Conservation (phyloP, 1,140 invertebrate species). For the Leptonema lineaticorne region DNA sequence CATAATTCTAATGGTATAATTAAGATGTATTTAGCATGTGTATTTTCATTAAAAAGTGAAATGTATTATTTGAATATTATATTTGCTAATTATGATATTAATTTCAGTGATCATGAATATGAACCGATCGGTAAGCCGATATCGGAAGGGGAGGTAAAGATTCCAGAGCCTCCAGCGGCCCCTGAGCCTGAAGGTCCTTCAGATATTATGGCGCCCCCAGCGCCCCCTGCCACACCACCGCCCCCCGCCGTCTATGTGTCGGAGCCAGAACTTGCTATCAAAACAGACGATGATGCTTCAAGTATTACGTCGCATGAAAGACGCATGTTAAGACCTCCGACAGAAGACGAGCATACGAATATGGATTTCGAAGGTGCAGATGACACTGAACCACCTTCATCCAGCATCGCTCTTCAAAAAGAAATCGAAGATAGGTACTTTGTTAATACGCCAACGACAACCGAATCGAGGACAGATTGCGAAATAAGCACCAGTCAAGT, state of each 20-base stretch:
- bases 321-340: slow-evolving; percentile 50
- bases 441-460: slow-evolving; percentile 56
- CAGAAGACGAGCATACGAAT: slow-evolving; percentile 48
- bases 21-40: too few species aligned
- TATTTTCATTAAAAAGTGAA: too few species aligned
- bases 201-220: background rate
- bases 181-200: slow-evolving; percentile 7
- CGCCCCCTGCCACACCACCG: background rate
- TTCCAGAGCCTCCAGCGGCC: background rate
- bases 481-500: slow-evolving; percentile 69
- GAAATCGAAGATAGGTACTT: slow-evolving; percentile 58
- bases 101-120: slow-evolving; percentile 83
- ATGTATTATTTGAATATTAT: too few species aligned
- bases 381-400: slow-evolving; percentile 50
- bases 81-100: too few species aligned
- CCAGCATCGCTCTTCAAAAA: slow-evolving; percentile 54
- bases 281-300: slow-evolving; percentile 52
- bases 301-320: slow-evolving; percentile 53
- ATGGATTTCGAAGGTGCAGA: slow-evolving; percentile 48
- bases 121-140: slow-evolving; percentile 69
- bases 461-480: slow-evolving; percentile 63
- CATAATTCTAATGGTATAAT: too few species aligned
- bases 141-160: slow-evolving; percentile 44
- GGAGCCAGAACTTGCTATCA: slow-evolving; percentile 18
- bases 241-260: slow-evolving; percentile 1